Evolutionary conservation across 1,140 invertebrate genomes (phyloP), one percentile per base, ranked within the genome.

Genomic region (Luehdorfia chinensis): DNA sequence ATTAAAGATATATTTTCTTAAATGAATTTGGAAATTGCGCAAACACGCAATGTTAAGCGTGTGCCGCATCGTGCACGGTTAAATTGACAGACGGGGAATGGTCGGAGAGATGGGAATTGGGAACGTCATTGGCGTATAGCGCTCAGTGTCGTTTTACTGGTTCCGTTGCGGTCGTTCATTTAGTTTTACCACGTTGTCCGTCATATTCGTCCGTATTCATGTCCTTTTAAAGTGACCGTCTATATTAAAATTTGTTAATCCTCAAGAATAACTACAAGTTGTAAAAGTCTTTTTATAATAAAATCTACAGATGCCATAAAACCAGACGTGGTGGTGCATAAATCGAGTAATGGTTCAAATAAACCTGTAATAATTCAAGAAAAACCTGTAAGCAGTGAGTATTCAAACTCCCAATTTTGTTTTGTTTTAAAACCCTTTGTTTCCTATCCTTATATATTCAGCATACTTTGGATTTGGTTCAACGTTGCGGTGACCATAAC

Each of bases 261-360:
- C 30, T 8, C 16, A 49, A 51, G 19, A 58, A 50, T 49, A 57
- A 58, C 2, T 36, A 19, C 37, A 51, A 9, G 55, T 59, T 62
- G 50, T 59, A 63, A 70, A 85, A 68, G 59, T 61, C 73, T 47
- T 75, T 77, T 77, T 75, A 64, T 76, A 68, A 72, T 71, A 80
- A 75, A 69, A 73, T 76, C 79, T 76, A 83, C 83, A 86, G 83
- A 86, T 80, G 41, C 73, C 58, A 62, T 77, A 68, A 71, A 73
- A 61, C 68, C 76, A 53, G 83, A 77, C 68, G 75, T 67, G 72
- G 79, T 74, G 68, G 71, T 83, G 75, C 72, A 75, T 70, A 84
- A 75, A 75, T 57, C 71, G 52, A 67, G 54, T 64, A 71, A 64
- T 74, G 70, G 51, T 75, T 69, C 68, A 66, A 74, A 79, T 58